Percentiles rank a stretch among this genome's conserved stretches.
Conservation (phyloP, 1,140 invertebrate genomes). For the Drosophila erecta region DNA sequence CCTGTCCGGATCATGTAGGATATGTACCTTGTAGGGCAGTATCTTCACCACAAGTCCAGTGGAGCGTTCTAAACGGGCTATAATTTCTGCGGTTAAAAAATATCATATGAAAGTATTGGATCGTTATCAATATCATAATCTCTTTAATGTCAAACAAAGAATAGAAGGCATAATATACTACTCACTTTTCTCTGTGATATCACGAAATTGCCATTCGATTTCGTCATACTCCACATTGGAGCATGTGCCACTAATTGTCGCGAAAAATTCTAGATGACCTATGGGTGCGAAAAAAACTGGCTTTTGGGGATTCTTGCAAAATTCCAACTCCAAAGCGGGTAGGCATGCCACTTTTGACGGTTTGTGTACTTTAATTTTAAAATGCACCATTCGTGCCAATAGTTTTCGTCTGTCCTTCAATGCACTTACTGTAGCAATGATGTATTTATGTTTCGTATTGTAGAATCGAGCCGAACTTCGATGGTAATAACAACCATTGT, state of each 20-base stretch:
- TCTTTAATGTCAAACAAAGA: background rate
- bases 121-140: too few species aligned
- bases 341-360: background rate
- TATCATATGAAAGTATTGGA: background rate
- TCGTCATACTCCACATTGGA: background rate
- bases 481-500: constrained; percentile 13
- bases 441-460: background rate
- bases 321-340: constrained; percentile 10
- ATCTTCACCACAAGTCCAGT: constrained; percentile 9
- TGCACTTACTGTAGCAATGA: background rate
- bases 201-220: constrained; percentile 34
- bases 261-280: constrained; percentile 3
- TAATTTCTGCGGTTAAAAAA: constrained; percentile 1
- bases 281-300: constrained; percentile 3
- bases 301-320: constrained; percentile 19
- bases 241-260: background rate
- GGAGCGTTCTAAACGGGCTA: background rate
- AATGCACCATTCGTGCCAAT: background rate
- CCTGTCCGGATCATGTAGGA: background rate
- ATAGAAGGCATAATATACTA: background rate
- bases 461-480: constrained; percentile 15
- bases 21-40: background rate
- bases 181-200: constrained; percentile 30
- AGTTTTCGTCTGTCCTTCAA: background rate
- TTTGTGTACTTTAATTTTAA: background rate